A percentile compares a stretch with the other conserved stretches of the same genome.
These are phyloP conservation scores for Malachius bipustulatus DNA, from an alignment of 2,888 invertebrate genomes.

Conservation along the genomic window DNA sequence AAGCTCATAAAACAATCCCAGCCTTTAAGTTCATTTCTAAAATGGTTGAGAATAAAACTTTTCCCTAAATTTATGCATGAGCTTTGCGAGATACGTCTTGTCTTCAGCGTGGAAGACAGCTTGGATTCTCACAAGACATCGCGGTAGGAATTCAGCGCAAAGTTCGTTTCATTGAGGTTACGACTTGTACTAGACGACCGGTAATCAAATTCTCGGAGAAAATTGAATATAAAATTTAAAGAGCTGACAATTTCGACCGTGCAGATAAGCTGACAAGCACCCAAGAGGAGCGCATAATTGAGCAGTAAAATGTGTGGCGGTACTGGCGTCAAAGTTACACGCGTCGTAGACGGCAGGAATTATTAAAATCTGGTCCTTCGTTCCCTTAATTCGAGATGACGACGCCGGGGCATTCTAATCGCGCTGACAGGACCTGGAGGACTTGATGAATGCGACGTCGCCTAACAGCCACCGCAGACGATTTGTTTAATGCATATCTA, in stretches of 20 bases:
- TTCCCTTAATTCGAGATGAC: constrained; percentile 4
- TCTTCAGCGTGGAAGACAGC: too few species aligned
- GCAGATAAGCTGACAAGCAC: constrained; percentile 35
- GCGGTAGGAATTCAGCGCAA: too few species aligned
- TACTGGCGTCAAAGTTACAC: constrained; percentile 28
- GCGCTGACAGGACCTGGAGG: constrained; percentile 18
- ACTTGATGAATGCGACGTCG: constrained; percentile 21
- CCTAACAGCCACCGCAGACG: constrained; percentile 27
- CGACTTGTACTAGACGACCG: constrained; percentile 27
- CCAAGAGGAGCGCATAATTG: constrained; percentile 34
- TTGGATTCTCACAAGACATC: too few species aligned
- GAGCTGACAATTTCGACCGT: constrained; percentile 32
- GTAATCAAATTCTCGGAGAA: constrained; percentile 34
- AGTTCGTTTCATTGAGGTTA: constrained; percentile 22
- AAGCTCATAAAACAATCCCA: too few species aligned
- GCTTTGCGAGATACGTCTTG: too few species aligned
- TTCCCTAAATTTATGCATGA: too few species aligned
- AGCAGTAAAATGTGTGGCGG: constrained; percentile 30
- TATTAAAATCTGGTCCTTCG: constrained; percentile 31
- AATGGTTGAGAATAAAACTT: too few species aligned
- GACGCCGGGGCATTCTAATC: constrained; percentile 21
- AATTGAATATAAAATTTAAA: constrained; percentile 39
- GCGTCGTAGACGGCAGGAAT: constrained; percentile 28
- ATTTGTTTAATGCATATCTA: constrained; percentile 36
- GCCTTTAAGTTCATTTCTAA: too few species aligned